A percentile compares a stretch with the other conserved stretches of the same genome.
phyloP scores from a whole-genome alignment of 2,113 vertebrate species.

The Alexandromys fortis region DNA sequence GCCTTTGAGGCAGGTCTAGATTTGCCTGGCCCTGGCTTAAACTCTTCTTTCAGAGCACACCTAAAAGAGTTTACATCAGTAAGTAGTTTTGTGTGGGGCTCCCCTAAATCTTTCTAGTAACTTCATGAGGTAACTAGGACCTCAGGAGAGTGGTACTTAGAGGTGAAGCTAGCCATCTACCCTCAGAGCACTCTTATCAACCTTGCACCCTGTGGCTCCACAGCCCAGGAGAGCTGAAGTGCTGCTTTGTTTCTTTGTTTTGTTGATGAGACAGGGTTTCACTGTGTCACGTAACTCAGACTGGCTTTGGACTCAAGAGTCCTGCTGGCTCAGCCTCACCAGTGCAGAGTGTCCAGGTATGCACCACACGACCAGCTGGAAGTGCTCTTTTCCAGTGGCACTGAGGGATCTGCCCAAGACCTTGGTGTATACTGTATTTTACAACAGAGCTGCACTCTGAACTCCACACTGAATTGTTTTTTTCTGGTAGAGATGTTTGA shows the following conservation, averaged over 20 bases:
- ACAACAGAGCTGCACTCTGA: neutral
- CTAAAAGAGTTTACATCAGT: neutral
- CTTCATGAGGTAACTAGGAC: fast-evolving
- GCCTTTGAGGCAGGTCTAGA: neutral
- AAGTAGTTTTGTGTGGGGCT: neutral
- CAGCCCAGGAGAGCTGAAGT: neutral
- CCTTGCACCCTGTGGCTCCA: fast-evolving
- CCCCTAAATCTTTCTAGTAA: neutral
- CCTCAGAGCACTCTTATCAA: fast-evolving
- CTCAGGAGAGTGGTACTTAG: neutral
- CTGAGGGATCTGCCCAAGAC: too few relatives aligned
- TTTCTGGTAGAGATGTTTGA: too few relatives aligned
- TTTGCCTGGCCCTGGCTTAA: neutral
- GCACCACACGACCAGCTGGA: neutral
- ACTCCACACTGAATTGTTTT: neutral
- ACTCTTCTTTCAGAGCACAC: neutral
- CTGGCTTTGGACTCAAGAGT: neutral
- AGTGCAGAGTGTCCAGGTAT: neutral
- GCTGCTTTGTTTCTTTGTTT: neutral
- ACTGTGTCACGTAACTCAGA: neutral
- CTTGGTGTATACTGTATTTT: neutral
- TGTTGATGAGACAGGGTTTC: neutral
- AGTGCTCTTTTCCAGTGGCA: neutral
- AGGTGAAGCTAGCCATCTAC: fast-evolving
- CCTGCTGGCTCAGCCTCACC: neutral